Conservation (phyloP, 2,888 invertebrate genomes). For the Plagiodera versicolora region DNA sequence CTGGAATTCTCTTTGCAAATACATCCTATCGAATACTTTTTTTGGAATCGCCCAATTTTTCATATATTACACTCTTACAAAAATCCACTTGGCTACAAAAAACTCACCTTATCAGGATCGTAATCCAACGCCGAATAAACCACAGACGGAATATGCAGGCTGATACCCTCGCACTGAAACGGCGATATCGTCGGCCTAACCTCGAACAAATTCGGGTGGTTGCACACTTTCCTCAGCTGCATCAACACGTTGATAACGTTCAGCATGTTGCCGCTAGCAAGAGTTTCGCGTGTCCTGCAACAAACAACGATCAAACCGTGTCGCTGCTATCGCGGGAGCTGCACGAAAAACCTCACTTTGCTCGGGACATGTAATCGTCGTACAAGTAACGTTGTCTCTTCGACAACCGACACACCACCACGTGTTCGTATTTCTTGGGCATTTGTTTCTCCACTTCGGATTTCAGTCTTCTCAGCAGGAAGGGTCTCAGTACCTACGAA, state of each 20-base stretch:
- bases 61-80: too few relatives aligned
- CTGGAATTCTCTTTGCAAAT: too few relatives aligned
- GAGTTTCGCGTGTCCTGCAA: slow-evolving; percentile 86
- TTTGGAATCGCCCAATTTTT: too few relatives aligned
- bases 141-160: slow-evolving; percentile 70
- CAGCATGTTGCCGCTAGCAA: slow-evolving; percentile 89
- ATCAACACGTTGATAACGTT: slow-evolving; percentile 96
- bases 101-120: slow-evolving; percentile 71
- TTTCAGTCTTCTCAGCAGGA: slow-evolving; percentile 88
- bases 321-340: neutral
- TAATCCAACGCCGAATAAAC: slow-evolving; percentile 71
- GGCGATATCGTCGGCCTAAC: slow-evolving; percentile 93
- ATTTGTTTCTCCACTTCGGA: slow-evolving; percentile 96
- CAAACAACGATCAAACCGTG: slow-evolving; percentile 1
- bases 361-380: slow-evolving; percentile 98
- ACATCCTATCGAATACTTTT: too few relatives aligned
- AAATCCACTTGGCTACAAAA: too few relatives aligned
- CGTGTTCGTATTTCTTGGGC: slow-evolving; percentile 95
- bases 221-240: slow-evolving; percentile 97
- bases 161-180: slow-evolving; percentile 82
- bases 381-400: slow-evolving; percentile 96
- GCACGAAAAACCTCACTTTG: slow-evolving; percentile 72
- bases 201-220: slow-evolving; percentile 98
- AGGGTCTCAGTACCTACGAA: slow-evolving; percentile 82
- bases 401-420: slow-evolving; percentile 90